Evolutionary conservation across 2,113 vertebrate genomes (phyloP).

Genomic region (Panthera tigris): DNA sequence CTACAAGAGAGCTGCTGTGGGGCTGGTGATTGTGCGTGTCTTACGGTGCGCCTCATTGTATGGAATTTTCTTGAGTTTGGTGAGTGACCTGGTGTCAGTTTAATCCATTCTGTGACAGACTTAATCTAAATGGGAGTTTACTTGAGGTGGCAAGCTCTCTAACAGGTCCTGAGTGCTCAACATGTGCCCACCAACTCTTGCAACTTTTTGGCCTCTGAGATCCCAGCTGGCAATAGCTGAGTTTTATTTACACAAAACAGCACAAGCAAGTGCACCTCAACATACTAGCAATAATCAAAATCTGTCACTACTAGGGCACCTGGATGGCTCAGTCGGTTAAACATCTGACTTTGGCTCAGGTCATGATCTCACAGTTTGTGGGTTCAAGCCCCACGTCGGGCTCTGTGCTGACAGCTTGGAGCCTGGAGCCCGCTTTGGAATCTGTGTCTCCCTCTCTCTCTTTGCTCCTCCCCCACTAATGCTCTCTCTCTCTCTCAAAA

Average conservation of each 20-base stretch:
- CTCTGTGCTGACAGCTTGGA: too few relatives aligned
- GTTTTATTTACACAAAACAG: neutral
- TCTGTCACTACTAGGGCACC: neutral
- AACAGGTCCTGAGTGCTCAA: neutral
- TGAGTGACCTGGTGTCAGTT: neutral
- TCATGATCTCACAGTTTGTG: too few relatives aligned
- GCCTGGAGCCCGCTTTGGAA: too few relatives aligned
- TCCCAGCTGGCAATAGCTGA: neutral
- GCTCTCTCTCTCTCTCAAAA: too few relatives aligned
- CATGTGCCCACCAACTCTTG: neutral
- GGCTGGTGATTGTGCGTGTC: neutral
- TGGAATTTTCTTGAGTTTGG: neutral
- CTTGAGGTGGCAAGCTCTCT: neutral
- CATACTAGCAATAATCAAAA: neutral
- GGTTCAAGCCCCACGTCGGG: too few relatives aligned
- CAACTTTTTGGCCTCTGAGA: neutral
- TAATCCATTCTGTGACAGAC: neutral
- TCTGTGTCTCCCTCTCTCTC: too few relatives aligned
- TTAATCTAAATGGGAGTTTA: neutral
- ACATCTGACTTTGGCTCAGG: too few relatives aligned
- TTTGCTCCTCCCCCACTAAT: too few relatives aligned
- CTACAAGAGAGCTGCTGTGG: neutral
- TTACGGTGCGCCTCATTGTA: neutral
- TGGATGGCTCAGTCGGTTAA: too few relatives aligned
- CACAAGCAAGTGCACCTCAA: neutral